These are phyloP conservation scores for Branchellion lobata DNA, from an alignment of 2,888 invertebrate species.

Conservation along the genomic window DNA sequence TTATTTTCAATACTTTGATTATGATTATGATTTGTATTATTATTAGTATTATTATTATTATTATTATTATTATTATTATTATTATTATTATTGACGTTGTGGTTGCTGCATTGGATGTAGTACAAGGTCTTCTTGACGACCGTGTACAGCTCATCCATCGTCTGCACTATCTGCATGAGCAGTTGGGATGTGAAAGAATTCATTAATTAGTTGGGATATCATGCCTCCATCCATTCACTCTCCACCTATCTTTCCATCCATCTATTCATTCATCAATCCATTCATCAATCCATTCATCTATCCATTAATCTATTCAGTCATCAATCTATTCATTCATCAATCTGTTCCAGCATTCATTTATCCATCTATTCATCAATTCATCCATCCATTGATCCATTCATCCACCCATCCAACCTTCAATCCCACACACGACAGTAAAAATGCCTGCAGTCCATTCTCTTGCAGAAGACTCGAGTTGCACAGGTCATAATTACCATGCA, in stretches of 20 bases:
- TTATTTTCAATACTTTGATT: not conserved
- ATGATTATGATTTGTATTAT: not conserved
- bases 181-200: no score
- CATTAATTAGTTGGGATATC: no score
- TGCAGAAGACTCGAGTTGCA: slow-evolving; percentile 72
- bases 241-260: no score
- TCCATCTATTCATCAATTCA: not conserved
- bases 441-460: slow-evolving; percentile 63
- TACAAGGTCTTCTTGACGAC: slow-evolving; percentile 48
- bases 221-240: no score
- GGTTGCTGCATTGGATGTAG: slow-evolving; percentile 8
- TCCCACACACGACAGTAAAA: slow-evolving; percentile 59
- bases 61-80: not conserved
- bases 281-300: no score
- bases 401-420: slow-evolving; percentile 55
- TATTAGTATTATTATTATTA: not conserved
- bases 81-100: not conserved
- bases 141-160: not conserved
- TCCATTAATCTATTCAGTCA: no score
- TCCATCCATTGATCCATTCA: not conserved
- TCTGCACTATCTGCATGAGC: slow-evolving; percentile 32
- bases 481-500: slow-evolving; percentile 68
- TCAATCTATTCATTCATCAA: not conserved
- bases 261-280: not conserved
- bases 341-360: not conserved